Evolutionary conservation across 2,888 invertebrate genomes (phyloP), one percentile per base, ranked within the genome.

Genomic region (Drosophila hamatofila): DNA sequence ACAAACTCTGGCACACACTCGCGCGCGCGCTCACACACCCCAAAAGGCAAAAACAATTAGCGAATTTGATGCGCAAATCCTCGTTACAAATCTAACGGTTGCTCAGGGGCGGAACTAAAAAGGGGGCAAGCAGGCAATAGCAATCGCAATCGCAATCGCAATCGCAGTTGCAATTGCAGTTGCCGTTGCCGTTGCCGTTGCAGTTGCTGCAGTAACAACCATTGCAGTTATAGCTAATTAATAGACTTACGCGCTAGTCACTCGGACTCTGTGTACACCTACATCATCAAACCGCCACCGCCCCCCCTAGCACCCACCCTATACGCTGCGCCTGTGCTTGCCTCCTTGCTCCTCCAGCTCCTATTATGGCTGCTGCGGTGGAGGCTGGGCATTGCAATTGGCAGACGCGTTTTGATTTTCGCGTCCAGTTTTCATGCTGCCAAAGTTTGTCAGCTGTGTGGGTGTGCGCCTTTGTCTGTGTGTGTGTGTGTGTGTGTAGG

Each of bases 61-160:
- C 81, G 89, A 90, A 87, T 87, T 87, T 87, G 89, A 86, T 86
- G 83, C 72, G 81, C 77, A 86, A 86, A 86, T 86, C 86, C 84
- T 72, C 54, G 89, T 78, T 83, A 67, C 83, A 81, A 86, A 82
- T 76, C 87, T 70, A 81, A 69, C 68, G 59, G 51, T n/a, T 23
- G n/a, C 18, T 23, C 25, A 48, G 68, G 46, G 46, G 37, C 7
- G 39, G 9, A 21, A 11, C 42, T 21, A 44, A 57, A 33, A 6
- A 16, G 44, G 60, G 30, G 12, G 27, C 27, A 11, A 4, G 44
- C 12, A 14, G 30, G 46, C 30, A 14, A 18, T 48, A 21, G 49
- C 30, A 49, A 27, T 48, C 1, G 18, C 42, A 23, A 14, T 42
- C 11, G 21, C 42, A 21, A 12, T 42, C 21, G 23, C 44, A 6